Percentiles rank a stretch among this genome's conserved stretches.
phyloP scores from a whole-genome alignment of 2,888 invertebrate species.

The Eurytoma californica region DNA sequence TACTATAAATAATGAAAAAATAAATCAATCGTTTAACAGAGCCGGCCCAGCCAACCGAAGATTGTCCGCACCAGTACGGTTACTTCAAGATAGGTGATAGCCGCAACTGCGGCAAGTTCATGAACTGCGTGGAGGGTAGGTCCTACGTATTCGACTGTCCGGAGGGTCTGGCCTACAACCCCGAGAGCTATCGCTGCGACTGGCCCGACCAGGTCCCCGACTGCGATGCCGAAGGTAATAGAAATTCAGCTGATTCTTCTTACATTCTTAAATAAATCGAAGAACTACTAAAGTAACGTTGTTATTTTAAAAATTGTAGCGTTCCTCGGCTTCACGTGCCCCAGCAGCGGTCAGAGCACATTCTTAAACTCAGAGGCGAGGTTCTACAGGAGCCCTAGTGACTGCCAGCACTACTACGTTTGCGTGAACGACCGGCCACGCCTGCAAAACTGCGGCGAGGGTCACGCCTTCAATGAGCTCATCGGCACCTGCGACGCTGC shows the following conservation, averaged over 20 bases:
- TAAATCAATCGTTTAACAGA: conserved; percentile 76
- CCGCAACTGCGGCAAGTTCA: conserved; percentile 85
- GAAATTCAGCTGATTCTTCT: not conserved
- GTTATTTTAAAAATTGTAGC: conserved; percentile 75
- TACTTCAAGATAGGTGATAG: conserved; percentile 84
- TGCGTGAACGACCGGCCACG: conserved; percentile 86
- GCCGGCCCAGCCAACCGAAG: conserved; percentile 83
- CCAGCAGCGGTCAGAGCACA: conserved; percentile 76
- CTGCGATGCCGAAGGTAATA: conserved; percentile 86
- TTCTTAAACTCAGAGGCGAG: conserved; percentile 76
- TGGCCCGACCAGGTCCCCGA: conserved; percentile 91
- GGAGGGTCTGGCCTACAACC: conserved; percentile 87
- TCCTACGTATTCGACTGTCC: conserved; percentile 86
- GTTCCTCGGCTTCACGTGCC: conserved; percentile 88
- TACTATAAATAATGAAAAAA: not conserved
- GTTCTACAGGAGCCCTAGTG: conserved; percentile 78
- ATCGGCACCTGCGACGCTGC: conserved; percentile 84
- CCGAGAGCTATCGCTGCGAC: conserved; percentile 85
- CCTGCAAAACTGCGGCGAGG: conserved; percentile 85
- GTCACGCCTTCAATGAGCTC: conserved; percentile 86
- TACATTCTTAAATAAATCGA: not conserved
- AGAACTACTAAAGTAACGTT: not conserved
- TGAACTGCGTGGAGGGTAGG: conserved; percentile 88
- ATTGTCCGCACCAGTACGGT: conserved; percentile 90
- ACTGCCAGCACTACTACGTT: conserved; percentile 88